Evolutionary conservation across 1,140 invertebrate genomes (phyloP).

Genomic region (Laupala kohalensis): DNA sequence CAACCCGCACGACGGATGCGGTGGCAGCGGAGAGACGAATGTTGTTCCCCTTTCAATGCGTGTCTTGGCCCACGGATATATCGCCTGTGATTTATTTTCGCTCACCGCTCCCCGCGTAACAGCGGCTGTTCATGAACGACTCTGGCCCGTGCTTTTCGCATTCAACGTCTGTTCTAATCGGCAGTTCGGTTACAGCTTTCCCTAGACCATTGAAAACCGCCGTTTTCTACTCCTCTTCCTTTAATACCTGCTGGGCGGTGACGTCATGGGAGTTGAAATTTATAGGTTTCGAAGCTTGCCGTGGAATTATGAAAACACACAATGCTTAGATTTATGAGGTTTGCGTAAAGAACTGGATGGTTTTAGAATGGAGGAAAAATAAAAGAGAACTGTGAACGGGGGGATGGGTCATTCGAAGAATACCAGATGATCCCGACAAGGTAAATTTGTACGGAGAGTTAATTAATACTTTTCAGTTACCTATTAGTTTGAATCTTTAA

Average conservation of each 20-base stretch:
- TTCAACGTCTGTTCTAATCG: background rate
- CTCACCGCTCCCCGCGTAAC: too few species aligned
- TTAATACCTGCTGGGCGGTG: background rate
- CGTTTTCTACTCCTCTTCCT: background rate
- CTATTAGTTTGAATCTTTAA: too few species aligned
- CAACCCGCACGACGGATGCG: too few species aligned
- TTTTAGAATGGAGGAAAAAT: too few species aligned
- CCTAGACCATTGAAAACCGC: background rate
- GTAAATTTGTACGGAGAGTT: too few species aligned
- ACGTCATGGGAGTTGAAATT: background rate
- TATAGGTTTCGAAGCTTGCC: background rate
- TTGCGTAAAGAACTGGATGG: background rate
- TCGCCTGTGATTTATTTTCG: background rate
- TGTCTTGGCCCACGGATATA: background rate
- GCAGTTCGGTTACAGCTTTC: background rate
- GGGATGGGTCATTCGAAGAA: background rate
- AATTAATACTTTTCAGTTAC: too few species aligned
- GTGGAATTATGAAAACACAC: background rate
- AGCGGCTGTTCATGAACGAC: too few species aligned
- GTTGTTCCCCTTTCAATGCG: background rate
- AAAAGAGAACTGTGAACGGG: too few species aligned
- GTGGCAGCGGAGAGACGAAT: too few species aligned
- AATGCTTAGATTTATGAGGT: background rate
- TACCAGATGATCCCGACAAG: too few species aligned
- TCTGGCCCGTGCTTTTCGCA: too few species aligned